Base-by-base conservation (phyloP, 1,140 invertebrate species). In the Megathymus violae region DNA sequence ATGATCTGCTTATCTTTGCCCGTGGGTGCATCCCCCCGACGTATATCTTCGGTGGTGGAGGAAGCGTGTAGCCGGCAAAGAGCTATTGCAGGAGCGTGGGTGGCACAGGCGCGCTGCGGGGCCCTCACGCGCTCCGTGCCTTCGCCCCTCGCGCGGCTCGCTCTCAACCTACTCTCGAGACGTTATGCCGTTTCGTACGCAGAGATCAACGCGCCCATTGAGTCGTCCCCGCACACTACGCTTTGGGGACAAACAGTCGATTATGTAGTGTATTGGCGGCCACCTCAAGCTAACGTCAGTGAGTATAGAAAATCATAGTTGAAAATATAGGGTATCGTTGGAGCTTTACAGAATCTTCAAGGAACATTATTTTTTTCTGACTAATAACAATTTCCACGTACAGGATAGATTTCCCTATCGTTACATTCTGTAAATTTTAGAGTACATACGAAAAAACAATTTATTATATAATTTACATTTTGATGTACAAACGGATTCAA, bases 261-360 rank as follows among this genome's bases (percentile, higher is more conserved):
- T 13, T 92, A 92, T 61, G 93, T 95, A 0, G 81, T 96, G n/a
- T 95, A 95, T 66, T 96, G 95, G 93, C 92, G 95, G 67, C 95
- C 96, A 17, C 95, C 95, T 1, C 96, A 96, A 82, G 95, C 95
- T 16, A 96, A 96, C 80, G 95, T 95, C 36, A 94, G 96, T 96
- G 89, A 93, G 93, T 75, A 54, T 51, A 54, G 3, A 25, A n/a
- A n/a, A n/a, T n/a, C n/a, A n/a, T n/a, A n/a, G n/a, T n/a, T n/a
- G n/a, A n/a, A n/a, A n/a, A n/a, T n/a, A n/a, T n/a, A n/a, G n/a
- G n/a, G n/a, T n/a, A n/a, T n/a, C n/a, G n/a, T n/a, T n/a, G n/a
- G n/a, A n/a, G n/a, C n/a, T n/a, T n/a, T n/a, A n/a, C n/a, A n/a
- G n/a, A n/a, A n/a, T n/a, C n/a, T n/a, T n/a, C n/a, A n/a, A n/a